These are phyloP conservation scores for Lissonota sp. DNA, from an alignment of 2,888 invertebrate genomes.

Conservation along the genomic window DNA sequence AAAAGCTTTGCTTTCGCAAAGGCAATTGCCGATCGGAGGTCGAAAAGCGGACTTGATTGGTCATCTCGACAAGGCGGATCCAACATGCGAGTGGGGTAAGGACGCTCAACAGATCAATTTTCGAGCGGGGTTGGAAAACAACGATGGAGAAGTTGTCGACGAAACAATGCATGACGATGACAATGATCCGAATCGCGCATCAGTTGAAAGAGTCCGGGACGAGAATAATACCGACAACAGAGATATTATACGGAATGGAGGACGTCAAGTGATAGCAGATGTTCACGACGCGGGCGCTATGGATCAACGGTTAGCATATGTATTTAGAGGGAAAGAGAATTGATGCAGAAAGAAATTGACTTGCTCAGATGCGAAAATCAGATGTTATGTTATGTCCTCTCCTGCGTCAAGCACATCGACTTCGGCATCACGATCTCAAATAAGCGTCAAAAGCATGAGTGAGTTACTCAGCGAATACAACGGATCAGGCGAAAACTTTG, in stretches of 20 bases:
- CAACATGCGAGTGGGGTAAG: slow-evolving; percentile 33
- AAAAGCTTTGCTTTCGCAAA: slow-evolving; percentile 8
- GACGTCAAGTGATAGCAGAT: neutral
- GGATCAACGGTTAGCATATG: neutral
- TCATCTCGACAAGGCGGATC: slow-evolving; percentile 36
- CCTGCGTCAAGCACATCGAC: slow-evolving; percentile 21
- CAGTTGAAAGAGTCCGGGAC: neutral
- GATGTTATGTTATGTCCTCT: slow-evolving; percentile 32
- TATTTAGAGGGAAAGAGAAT: slow-evolving; percentile 18
- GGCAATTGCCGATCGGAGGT: slow-evolving; percentile 23
- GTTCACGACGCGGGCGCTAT: neutral
- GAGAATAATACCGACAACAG: neutral
- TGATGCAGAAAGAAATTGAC: slow-evolving; percentile 44
- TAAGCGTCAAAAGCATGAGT: slow-evolving; percentile 54
- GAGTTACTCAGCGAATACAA: slow-evolving; percentile 43
- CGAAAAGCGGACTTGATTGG: slow-evolving; percentile 46
- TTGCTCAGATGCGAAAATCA: slow-evolving; percentile 33
- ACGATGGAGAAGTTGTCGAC: too few species aligned
- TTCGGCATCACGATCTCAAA: slow-evolving; percentile 18
- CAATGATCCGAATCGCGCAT: neutral
- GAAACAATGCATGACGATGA: too few species aligned
- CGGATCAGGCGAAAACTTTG: slow-evolving; percentile 40
- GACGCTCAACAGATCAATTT: slow-evolving; percentile 17
- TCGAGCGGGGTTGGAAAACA: too few species aligned
- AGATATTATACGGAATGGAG: neutral